Evolutionary conservation across 2,797 vertebrate genomes (phyloP).

Genomic region (Sebastes oblongus): DNA sequence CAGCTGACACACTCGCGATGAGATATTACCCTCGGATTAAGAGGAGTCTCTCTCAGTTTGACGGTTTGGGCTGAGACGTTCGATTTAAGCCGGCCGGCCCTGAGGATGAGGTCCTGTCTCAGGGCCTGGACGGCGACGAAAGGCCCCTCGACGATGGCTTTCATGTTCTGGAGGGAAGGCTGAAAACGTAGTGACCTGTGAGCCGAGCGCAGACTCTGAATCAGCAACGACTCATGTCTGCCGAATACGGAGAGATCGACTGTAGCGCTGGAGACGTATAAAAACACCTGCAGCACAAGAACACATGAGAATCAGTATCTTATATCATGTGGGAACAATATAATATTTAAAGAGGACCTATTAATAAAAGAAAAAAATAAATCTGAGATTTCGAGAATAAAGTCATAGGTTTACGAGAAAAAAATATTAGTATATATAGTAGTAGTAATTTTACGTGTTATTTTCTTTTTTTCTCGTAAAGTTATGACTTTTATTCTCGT

Average conservation of each 20-base stretch:
- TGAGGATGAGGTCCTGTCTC: slow-evolving; percentile 48
- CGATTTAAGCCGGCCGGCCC: background rate
- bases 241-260: slow-evolving; percentile 54
- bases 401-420: too few species aligned
- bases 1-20: slow-evolving; percentile 3
- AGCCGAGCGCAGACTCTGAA: slow-evolving; percentile 31
- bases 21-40: slow-evolving; percentile 28
- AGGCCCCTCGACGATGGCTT: slow-evolving; percentile 52
- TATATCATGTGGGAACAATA: background rate
- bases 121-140: slow-evolving; percentile 54
- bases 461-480: too few species aligned
- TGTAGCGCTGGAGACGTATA: slow-evolving; percentile 31
- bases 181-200: slow-evolving; percentile 58
- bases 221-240: background rate
- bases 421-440: too few species aligned
- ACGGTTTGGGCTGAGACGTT: background rate
- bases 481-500: too few species aligned
- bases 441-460: too few species aligned
- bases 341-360: too few species aligned
- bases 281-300: slow-evolving; percentile 55
- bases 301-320: background rate
- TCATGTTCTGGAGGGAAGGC: background rate
- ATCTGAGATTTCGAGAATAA: too few species aligned
- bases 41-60: slow-evolving; percentile 17
- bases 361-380: too few species aligned